Base-by-base conservation (phyloP, 2,888 invertebrate genomes). In the Shargacucullia verbasci region DNA sequence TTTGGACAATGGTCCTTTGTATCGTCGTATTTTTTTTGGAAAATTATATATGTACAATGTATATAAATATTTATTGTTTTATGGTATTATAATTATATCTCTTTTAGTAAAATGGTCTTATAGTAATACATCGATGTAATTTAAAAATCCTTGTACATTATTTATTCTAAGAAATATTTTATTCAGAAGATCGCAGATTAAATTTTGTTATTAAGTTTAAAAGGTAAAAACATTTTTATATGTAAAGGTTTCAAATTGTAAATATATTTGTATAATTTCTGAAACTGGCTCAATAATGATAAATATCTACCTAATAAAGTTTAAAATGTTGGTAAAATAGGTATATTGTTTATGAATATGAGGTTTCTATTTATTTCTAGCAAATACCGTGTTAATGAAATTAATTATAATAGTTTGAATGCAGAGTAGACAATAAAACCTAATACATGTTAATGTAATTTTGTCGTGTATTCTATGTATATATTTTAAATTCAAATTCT, bases 281-380 rank as follows among this genome's bases (percentile, higher is more conserved):
- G 65, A 65, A 69, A 65, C 69, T 69, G 57, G 69, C 69, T 69
- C 69, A 69, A 69, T 60, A 56, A 53, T 47, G 10, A 50, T 40
- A 47, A 49, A 47, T 31, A 49, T 20, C 20, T 20, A 20, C 4
- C 43, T 14, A 50, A 47, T 43, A 52, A 49, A 59, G 14, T 63
- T 46, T 52, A 41, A 59, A 45, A 49, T 68, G 43, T 56, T 59
- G 35, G 20, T 43, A 12, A 52, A 39, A 31, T 7, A 13, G n/a
- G n/a, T n/a, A 27, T 27, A 43, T 49, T 31, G 14, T 49, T 59
- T 52, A 63, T 14, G 9, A 39, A 38, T 59, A 59, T 68, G 31
- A 64, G 49, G 39, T 60, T 68, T 56, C 11, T 50, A 39, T 69
- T 64, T 14, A 49, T 64, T 56, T 64, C 7, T 47, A 56, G 46